A percentile compares a stretch with the other conserved stretches of the same genome.
phyloP scores from a whole-genome alignment of 2,797 vertebrate genomes.

The Pseudochaenichthys georgianus region DNA sequence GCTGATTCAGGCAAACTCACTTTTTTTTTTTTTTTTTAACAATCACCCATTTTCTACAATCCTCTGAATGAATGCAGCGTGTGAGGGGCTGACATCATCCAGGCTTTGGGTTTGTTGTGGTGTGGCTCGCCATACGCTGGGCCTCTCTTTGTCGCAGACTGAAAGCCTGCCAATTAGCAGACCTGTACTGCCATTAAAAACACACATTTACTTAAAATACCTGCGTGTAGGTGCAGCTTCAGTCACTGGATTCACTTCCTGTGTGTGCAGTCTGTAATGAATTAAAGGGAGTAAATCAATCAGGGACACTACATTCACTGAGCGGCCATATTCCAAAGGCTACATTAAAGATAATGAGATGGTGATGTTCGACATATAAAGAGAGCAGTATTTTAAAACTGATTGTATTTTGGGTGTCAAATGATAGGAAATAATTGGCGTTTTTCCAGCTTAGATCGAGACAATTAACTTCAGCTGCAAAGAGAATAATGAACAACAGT shows the following conservation, averaged over 20 bases:
- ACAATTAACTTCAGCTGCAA: conserved; percentile 18
- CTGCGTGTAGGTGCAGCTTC: conserved; percentile 49
- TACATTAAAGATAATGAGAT: conserved; percentile 36
- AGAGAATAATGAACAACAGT: conserved; percentile 4
- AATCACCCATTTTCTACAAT: conserved; percentile 63
- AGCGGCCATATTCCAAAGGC: conserved; percentile 55
- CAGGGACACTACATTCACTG: conserved; percentile 62
- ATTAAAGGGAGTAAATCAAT: conserved; percentile 22
- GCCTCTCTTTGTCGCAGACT: conserved; percentile 72
- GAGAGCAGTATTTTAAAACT: conserved; percentile 16
- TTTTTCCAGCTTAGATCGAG: conserved; percentile 1
- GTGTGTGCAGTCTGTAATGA: conserved; percentile 27
- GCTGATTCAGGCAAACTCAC: conserved; percentile 37
- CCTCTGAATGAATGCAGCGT: conserved; percentile 64
- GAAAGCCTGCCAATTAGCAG: conserved; percentile 75
- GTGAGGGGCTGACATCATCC: conserved; percentile 71
- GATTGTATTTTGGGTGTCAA: conserved; percentile 33
- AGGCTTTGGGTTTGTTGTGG: conserved; percentile 78
- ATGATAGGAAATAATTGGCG: conserved; percentile 2
- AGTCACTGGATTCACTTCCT: conserved; percentile 20
- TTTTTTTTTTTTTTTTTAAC: conserved; percentile 34
- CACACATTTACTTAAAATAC: conserved; percentile 46
- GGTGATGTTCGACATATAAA: conserved; percentile 31
- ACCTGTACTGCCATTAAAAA: conserved; percentile 59
- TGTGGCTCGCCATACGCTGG: conserved; percentile 72